Base-by-base conservation (phyloP, 2,113 vertebrate species). In the Marmota monax region DNA sequence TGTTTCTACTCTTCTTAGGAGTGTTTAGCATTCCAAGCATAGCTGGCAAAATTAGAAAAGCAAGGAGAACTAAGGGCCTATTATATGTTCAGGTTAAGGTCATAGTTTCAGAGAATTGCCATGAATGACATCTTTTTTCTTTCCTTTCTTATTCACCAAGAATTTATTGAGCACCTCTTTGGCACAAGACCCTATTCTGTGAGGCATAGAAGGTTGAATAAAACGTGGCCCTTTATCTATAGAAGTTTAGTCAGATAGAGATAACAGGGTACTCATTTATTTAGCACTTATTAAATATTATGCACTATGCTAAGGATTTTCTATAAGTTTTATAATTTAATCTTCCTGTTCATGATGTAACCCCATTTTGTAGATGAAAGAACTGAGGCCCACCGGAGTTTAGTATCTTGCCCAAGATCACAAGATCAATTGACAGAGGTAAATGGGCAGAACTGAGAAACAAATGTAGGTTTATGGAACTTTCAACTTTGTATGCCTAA, bases 1-100 rank as follows among this genome's bases (percentile, higher is more conserved):
- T 92, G 63, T 83, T 95, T 90, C 17, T 5, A 37, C 53, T 86
- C 70, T 94, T 83, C 20, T 45, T 78, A 29, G 12, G 45, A 69
- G n/a, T 92, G 51, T 84, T 78, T 92, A 90, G 63, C 74, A 94
- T 96, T 97, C 96, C 93, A 95, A 27, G 42, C 96, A 96, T 97
- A 96, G 37, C 90, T 80, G 77, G n/a, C 29, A 89, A 82, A 93
- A 96, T 87, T 92, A 39, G 82, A 89, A 96, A 96, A 94, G 72
- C 69, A 89, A 91, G 80, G 45, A 94, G 91, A 94, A 39, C 84
- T 34, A 56, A 96, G 96, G 69, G 9, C 69, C 5, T 94, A n/a
- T 90, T 90, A 27, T 84, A n/a, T 79, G 37, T 78, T 92, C 48
- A 23, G 56, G 48, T 92, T 84, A 79, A 82, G 84, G 32, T 70